A percentile compares a stretch with the other conserved stretches of the same genome.
phyloP scores from a whole-genome alignment of 1,140 invertebrate species.

The Acromyrmex heyeri region DNA sequence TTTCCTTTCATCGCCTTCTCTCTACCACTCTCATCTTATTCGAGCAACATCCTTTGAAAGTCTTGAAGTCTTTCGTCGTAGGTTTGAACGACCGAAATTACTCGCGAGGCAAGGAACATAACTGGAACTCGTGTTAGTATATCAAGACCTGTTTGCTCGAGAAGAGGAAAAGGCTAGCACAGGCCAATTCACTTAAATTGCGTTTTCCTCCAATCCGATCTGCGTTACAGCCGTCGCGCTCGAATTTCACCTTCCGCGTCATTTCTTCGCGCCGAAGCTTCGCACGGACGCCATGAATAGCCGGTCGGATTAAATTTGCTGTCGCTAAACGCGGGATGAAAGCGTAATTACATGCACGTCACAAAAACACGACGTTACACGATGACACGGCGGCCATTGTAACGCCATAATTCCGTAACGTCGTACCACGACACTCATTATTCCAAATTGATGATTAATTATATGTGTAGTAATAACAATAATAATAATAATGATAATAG shows the following conservation, averaged over 20 bases:
- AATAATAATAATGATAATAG: slow-evolving; percentile 28
- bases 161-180: slow-evolving; percentile 41
- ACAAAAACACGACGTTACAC: slow-evolving; percentile 50
- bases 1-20: slow-evolving; percentile 19
- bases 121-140: slow-evolving; percentile 71
- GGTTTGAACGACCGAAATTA: slow-evolving; percentile 77
- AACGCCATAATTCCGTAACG: slow-evolving; percentile 36
- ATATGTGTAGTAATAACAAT: slow-evolving; percentile 51
- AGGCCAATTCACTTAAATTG: slow-evolving; percentile 77
- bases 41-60: slow-evolving; percentile 62
- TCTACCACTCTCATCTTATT: not conserved
- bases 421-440: slow-evolving; percentile 42
- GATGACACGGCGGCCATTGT: slow-evolving; percentile 53
- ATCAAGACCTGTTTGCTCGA: slow-evolving; percentile 77
- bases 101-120: slow-evolving; percentile 65
- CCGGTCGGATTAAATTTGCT: slow-evolving; percentile 52
- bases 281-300: slow-evolving; percentile 27
- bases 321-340: slow-evolving; percentile 46
- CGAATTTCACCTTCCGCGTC: slow-evolving; percentile 33
- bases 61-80: slow-evolving; percentile 48
- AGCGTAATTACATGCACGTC: slow-evolving; percentile 62
- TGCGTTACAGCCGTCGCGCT: slow-evolving; percentile 52
- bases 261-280: slow-evolving; percentile 55
- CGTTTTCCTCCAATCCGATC: slow-evolving; percentile 69
- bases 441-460: slow-evolving; percentile 63